These are phyloP conservation scores for Pseudococcus longispinus DNA, from an alignment of 2,888 invertebrate genomes.

Conservation along the genomic window DNA sequence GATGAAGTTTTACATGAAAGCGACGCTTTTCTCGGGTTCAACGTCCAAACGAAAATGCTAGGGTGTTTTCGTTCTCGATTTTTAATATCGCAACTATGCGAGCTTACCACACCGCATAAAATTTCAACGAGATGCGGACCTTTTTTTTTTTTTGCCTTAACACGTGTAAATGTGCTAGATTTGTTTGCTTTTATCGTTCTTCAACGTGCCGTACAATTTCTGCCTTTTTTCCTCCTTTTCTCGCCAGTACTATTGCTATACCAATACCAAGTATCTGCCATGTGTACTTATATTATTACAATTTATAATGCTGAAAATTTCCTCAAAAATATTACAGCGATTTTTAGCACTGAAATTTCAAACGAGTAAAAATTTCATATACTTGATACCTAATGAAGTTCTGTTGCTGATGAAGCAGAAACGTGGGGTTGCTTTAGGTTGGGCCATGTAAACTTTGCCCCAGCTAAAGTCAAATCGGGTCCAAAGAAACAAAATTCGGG, in stretches of 20 bases:
- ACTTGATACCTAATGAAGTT: neutral
- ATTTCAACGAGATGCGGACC: neutral
- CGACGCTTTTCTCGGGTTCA: neutral
- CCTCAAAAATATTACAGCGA: neutral
- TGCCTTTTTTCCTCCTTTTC: neutral
- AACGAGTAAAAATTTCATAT: neutral
- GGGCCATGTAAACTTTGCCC: too few relatives aligned
- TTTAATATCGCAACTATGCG: neutral
- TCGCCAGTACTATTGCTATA: neutral
- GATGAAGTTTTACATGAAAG: slow-evolving; percentile 31
- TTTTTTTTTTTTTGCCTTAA: neutral
- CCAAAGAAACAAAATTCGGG: too few relatives aligned
- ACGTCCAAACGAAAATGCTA: neutral
- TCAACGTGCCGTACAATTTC: neutral
- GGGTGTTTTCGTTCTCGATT: neutral
- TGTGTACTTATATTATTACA: neutral
- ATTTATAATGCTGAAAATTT: neutral
- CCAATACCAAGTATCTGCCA: neutral
- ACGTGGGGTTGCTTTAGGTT: too few relatives aligned
- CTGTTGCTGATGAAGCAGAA: neutral
- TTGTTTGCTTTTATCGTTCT: slow-evolving; percentile 7
- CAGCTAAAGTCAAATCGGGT: too few relatives aligned
- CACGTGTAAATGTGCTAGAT: neutral
- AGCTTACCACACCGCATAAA: neutral
- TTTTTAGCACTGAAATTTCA: too few relatives aligned